These are phyloP conservation scores for Cyprinodon diabolis DNA, from an alignment of 2,797 vertebrate species.

Conservation along the genomic window DNA sequence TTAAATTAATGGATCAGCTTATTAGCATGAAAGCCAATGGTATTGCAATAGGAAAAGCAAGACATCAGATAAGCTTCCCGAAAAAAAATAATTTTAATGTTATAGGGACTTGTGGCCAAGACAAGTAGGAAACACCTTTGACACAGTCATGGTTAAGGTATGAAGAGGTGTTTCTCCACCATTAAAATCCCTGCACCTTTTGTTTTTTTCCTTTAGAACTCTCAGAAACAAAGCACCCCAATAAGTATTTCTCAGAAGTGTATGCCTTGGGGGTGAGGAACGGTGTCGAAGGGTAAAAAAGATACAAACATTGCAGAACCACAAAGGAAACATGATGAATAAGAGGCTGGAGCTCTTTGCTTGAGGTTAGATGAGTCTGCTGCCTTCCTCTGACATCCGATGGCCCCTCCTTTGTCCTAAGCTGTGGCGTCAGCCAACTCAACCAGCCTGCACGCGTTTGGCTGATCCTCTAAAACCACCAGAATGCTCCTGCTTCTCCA, in stretches of 20 bases:
- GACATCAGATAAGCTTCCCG: not conserved
- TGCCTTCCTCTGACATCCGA: conserved; percentile 60
- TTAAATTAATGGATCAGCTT: not conserved
- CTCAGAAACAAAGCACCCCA: conserved; percentile 36
- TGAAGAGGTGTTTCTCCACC: conserved; percentile 39
- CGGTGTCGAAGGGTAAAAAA: conserved; percentile 21
- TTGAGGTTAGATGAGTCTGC: conserved; percentile 52
- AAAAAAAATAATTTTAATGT: not conserved
- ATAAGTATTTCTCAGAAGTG: conserved; percentile 44
- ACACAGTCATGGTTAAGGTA: not conserved
- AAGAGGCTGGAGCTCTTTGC: conserved; percentile 54
- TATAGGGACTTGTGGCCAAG: conserved; percentile 4
- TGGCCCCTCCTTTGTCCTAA: conserved; percentile 63
- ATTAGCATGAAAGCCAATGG: not conserved
- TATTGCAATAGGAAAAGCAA: not conserved
- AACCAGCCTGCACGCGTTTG: conserved; percentile 62
- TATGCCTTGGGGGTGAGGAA: conserved; percentile 37
- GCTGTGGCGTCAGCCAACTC: conserved; percentile 55
- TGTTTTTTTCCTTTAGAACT: conserved; percentile 27
- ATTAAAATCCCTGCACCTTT: conserved; percentile 38
- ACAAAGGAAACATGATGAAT: conserved; percentile 57
- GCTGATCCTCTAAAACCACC: conserved; percentile 68
- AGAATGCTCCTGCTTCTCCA: conserved; percentile 43
- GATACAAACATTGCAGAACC: conserved; percentile 48
- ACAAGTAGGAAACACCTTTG: not conserved